phyloP scores from a whole-genome alignment of 2,113 vertebrate species.

The Gopherus flavomarginatus region DNA sequence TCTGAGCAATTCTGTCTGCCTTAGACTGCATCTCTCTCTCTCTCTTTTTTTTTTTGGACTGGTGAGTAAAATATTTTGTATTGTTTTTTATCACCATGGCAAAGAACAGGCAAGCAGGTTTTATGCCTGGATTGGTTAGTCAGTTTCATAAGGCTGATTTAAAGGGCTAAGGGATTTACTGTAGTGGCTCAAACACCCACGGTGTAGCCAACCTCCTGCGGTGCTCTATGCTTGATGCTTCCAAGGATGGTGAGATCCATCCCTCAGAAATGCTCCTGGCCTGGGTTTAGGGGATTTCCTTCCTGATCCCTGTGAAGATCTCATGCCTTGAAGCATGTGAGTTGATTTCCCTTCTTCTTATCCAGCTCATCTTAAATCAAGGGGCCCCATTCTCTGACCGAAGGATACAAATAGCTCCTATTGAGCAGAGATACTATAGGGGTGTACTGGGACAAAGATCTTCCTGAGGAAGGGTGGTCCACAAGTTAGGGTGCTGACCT shows the following conservation, averaged over 20 bases:
- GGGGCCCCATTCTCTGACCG: background rate
- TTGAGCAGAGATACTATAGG: background rate
- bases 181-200: background rate
- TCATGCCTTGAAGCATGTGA: background rate
- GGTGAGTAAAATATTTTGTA: fast-evolving
- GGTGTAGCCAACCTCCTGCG: background rate
- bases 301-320: background rate
- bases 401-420: background rate
- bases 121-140: background rate
- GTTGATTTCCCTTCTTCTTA: background rate
- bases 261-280: background rate
- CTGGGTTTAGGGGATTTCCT: background rate
- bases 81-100: background rate
- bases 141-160: fast-evolving
- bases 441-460: background rate
- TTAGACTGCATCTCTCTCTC: background rate
- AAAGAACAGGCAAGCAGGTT: fast-evolving
- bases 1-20: fast-evolving
- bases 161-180: background rate
- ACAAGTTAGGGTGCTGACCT: background rate
- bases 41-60: fast-evolving
- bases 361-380: background rate
- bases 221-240: background rate
- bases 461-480: background rate
- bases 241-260: background rate